Evolutionary conservation across 2,113 vertebrate species (phyloP), one percentile per base, ranked within the genome.

Genomic region (Promerops cafer): DNA sequence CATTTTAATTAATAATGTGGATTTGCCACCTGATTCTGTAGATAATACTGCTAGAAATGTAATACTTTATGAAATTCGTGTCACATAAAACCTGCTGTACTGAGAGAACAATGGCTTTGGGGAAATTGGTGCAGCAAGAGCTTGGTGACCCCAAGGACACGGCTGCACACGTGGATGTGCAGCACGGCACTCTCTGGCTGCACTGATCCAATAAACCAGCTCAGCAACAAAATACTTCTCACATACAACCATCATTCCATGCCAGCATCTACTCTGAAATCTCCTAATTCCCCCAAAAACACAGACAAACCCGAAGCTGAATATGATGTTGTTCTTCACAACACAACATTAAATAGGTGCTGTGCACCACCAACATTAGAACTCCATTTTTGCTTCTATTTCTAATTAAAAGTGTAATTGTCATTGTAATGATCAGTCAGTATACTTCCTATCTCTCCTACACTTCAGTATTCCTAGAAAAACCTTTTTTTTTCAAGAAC

Each of bases 401-500:
- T 56, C 54, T 31, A 65, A 76, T 64, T 59, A 6, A 9, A 91
- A 85, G 35, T 14, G 22, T 54, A 60, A 79, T 76, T 78, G 65
- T 44, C 60, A 81, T 28, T 78, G 57, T 7, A 53, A 65, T 30
- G 22, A 72, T 44, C 59, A 84, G 31, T 22, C 74, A 64, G 19
- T 12, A 10, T 30, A 53, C n/a, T 80, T 88, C 71, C 71, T 52
- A 9, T 11, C 26, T 75, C 50, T 90, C 54, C 68, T 64, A 64
- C n/a, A 49, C 56, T 75, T 90, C 64, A 59, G 12, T 24, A 53
- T 72, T 83, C 80, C 86, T 90, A 91, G 78, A 85, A 91, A 91
- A 96, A 33, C 6, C 17, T 35, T 44, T 35, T 60, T 40, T 45
- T 69, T 71, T 39, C 21, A 86, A 78, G 44, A 92, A 71, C 28